Evolutionary conservation across 1,140 invertebrate genomes (phyloP).

Genomic region (Drosophila arizonae): DNA sequence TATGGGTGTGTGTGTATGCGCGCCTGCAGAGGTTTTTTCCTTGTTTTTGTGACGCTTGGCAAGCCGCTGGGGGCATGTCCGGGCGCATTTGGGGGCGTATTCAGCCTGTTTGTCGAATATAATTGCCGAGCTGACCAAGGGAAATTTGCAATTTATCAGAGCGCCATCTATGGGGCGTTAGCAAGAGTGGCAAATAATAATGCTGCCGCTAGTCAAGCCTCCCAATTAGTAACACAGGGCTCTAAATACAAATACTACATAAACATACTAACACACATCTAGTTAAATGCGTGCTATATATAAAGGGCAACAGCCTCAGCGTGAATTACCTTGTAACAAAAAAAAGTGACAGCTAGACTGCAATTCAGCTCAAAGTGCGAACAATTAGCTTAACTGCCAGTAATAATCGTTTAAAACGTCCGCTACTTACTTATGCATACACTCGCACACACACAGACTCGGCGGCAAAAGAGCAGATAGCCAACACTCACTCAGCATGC

Average conservation of each 20-base stretch:
- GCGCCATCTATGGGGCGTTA: constrained; percentile 54
- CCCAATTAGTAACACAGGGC: constrained; percentile 23
- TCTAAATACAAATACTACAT: background rate
- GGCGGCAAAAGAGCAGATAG: constrained; percentile 35
- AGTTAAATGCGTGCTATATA: background rate
- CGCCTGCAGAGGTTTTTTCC: constrained; percentile 16
- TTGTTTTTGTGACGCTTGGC: constrained; percentile 37
- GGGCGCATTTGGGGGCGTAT: constrained; percentile 54
- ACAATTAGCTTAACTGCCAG: constrained; percentile 17
- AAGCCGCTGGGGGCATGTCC: constrained; percentile 48
- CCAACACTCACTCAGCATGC: constrained; percentile 10
- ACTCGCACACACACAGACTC: background rate
- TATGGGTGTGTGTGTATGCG: background rate
- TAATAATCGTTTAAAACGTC: constrained; percentile 27
- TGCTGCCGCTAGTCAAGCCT: background rate
- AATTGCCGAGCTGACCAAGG: constrained; percentile 48
- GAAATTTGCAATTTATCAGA: constrained; percentile 36
- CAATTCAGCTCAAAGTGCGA: background rate
- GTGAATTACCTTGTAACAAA: constrained; percentile 3
- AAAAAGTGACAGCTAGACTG: background rate
- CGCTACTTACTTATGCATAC: constrained; percentile 20
- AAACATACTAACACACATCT: background rate
- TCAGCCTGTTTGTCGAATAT: constrained; percentile 46
- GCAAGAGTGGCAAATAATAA: constrained; percentile 16
- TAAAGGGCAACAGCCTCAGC: constrained; percentile 33